A percentile compares a stretch with the other conserved stretches of the same genome.
Evolutionary conservation across 2,113 vertebrate genomes (phyloP).

Genomic region (Platanista minor): DNA sequence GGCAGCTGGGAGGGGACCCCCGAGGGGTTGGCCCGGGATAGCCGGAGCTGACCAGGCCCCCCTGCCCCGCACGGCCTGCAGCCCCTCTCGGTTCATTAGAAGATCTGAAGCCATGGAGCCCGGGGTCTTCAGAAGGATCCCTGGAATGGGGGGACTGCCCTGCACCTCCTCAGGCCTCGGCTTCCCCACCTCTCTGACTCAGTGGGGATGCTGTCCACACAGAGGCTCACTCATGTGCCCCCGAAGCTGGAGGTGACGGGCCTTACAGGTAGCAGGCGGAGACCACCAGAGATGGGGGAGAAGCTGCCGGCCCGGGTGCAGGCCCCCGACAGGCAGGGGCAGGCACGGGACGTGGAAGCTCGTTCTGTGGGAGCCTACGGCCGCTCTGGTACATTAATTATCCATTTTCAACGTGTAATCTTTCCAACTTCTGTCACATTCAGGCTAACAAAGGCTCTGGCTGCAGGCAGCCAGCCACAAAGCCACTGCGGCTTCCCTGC

Average conservation of each 20-base stretch:
- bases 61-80: fast-evolving
- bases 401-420: slow-evolving; percentile 65
- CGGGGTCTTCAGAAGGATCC: not conserved
- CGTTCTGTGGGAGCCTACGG: not conserved
- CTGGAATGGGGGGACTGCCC: fast-evolving
- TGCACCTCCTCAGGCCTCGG: fast-evolving
- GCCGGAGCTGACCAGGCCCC: no score
- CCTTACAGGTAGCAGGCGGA: not conserved
- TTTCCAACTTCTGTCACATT: slow-evolving; percentile 72
- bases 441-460: slow-evolving; percentile 70
- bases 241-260: fast-evolving
- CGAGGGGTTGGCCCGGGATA: fast-evolving
- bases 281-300: fast-evolving
- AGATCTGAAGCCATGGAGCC: no score
- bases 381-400: slow-evolving; percentile 65
- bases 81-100: not conserved
- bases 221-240: fast-evolving
- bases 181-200: not conserved
- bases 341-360: fast-evolving
- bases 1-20: fast-evolving
- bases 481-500: slow-evolving; percentile 37
- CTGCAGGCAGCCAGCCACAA: slow-evolving; percentile 56
- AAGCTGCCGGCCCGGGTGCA: fast-evolving
- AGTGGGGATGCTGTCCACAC: fast-evolving
- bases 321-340: not conserved